Base-by-base conservation (phyloP, 1,140 invertebrate genomes). In the Vanessa atalanta region DNA sequence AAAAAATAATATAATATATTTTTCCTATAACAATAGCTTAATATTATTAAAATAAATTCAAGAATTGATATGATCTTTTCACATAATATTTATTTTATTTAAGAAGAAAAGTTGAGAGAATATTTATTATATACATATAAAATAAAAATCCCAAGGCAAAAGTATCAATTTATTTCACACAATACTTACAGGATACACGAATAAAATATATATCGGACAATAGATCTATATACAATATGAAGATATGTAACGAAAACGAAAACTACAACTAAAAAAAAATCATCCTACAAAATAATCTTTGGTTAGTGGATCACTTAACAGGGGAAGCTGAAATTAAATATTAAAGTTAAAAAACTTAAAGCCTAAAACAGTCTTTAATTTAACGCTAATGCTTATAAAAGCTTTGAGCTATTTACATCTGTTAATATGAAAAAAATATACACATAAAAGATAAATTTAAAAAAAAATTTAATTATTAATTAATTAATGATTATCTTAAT, bases 121-220 rank as follows among this genome's bases (percentile, higher is more conserved):
- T 5, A 50, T n/a, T 48, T 14, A 50, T 15, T 23, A 57, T 23
- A 11, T 23, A 16, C 26, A 37, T 50, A 31, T 48, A 16, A 67
- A 83, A 79, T 72, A 79, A 74, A 83, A 83, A 78, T 43, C 57
- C 26, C 1, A 20, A 70, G 83, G 80, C 65, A 89, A 89, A 89
- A 89, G 86, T 89, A 88, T 87, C 88, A 88, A 89, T 89, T 88
- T 89, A 89, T 88, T 82, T 79, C 86, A 89, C 83, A 85, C 81
- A 67, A 81, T 72, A 81, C 77, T 83, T 57, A 57, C 13, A 80
- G 75, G 83, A 75, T 82, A 83, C 65, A 77, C 78, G 72, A 81
- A 67, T 76, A 70, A 51, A 72, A 71, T 66, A 61, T 60, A n/a
- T 55, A 64, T 51, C 31, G 11, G 60, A 71, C 48, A 63, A 73